Evolutionary conservation across 35 echinoderm and acorn worm genomes (phyloP).

Genomic region (Anneissia japonica): DNA sequence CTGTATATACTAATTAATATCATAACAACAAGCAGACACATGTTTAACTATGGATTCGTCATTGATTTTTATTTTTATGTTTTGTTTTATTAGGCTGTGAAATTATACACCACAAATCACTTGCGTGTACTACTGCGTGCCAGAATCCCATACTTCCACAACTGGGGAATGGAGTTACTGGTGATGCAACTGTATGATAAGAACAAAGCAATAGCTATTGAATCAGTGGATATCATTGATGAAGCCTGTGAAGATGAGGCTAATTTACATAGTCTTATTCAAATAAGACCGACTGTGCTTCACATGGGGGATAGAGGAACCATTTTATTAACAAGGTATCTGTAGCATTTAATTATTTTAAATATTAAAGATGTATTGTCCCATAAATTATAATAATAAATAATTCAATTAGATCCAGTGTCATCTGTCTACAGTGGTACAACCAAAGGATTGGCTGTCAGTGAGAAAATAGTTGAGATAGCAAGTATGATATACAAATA

Average conservation of each 20-base stretch:
- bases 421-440: no score
- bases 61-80: no score
- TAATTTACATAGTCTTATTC: constrained; percentile 67
- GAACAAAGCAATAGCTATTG: constrained; percentile 35
- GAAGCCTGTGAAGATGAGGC: constrained; percentile 93
- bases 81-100: constrained; percentile 38
- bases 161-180: constrained; percentile 80
- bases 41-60: no score
- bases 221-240: constrained; percentile 74
- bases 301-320: constrained; percentile 91
- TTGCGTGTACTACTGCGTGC: constrained; percentile 74
- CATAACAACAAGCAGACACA: no score
- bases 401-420: no score
- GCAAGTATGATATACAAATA: no score
- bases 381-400: no score
- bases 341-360: no score
- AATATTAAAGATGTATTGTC: no score
- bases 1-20: no score
- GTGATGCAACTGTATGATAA: constrained; percentile 88
- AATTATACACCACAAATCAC: constrained; percentile 79
- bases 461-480: no score
- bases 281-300: constrained; percentile 75
- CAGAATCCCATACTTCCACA: constrained; percentile 76
- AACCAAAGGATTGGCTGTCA: no score
- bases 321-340: constrained; percentile 60